phyloP scores from a whole-genome alignment of 2,113 vertebrate genomes.

The Megaceryle torquata region DNA sequence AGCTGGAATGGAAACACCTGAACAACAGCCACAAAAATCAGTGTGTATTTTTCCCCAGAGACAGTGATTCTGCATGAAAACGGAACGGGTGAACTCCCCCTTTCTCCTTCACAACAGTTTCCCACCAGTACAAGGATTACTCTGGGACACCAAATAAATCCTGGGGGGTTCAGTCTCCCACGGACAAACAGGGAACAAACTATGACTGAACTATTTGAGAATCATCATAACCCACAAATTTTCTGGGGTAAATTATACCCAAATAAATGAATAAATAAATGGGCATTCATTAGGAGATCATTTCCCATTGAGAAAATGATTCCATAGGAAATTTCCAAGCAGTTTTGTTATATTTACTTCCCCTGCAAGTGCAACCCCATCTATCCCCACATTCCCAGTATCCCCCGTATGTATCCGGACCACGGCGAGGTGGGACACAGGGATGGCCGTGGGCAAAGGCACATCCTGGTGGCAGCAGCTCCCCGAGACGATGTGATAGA shows the following conservation, averaged over 20 bases:
- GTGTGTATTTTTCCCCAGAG: neutral
- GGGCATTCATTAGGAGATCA: neutral
- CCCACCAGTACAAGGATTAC: neutral
- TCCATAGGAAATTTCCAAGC: neutral
- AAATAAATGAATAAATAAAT: neutral
- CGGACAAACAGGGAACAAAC: neutral
- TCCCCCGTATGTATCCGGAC: accelerated
- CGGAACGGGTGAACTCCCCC: neutral
- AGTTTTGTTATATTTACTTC: neutral
- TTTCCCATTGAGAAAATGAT: neutral
- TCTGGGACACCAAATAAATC: neutral
- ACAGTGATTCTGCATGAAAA: neutral
- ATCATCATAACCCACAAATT: neutral
- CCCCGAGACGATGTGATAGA: neutral
- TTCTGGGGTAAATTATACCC: neutral
- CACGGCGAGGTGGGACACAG: accelerated
- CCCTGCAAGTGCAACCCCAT: neutral
- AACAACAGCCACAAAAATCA: neutral
- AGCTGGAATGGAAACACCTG: neutral
- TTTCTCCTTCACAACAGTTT: neutral
- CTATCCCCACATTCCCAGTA: neutral
- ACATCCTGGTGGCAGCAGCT: neutral
- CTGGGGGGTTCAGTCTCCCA: neutral
- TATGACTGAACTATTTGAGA: neutral
- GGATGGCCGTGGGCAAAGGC: neutral